Evolutionary conservation across 2,888 invertebrate genomes (phyloP).

Genomic region (Gasteruption jaculator): DNA sequence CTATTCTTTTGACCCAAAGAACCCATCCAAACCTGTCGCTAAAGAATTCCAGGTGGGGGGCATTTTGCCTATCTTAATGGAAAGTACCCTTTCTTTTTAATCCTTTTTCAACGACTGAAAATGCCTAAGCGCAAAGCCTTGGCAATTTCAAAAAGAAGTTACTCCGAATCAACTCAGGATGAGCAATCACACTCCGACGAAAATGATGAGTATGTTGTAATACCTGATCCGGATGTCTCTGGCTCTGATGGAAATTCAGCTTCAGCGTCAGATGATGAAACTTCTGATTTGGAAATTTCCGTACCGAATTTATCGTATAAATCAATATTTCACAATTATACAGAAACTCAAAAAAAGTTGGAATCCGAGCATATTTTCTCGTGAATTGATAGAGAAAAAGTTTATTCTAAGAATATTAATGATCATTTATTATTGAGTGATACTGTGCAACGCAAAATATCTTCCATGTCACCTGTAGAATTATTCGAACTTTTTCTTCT

Average conservation of each 20-base stretch:
- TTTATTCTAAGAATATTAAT: conserved; percentile 9
- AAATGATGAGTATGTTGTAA: conserved; percentile 7
- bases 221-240: conserved; percentile 12
- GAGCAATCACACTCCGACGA: conserved; percentile 7
- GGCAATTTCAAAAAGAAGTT: too few species aligned
- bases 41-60: too few species aligned
- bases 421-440: too few species aligned
- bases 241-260: conserved; percentile 15
- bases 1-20: too few species aligned
- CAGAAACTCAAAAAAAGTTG: conserved; percentile 14
- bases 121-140: conserved; percentile 9
- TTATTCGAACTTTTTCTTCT: too few species aligned
- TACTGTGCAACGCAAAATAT: too few species aligned
- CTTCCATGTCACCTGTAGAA: too few species aligned
- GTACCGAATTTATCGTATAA: conserved; percentile 7
- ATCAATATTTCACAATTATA: conserved; percentile 10
- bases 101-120: too few species aligned
- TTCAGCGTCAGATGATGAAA: conserved; percentile 11
- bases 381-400: conserved; percentile 10
- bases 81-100: too few species aligned
- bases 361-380: conserved; percentile 9
- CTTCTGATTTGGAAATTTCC: too few species aligned
- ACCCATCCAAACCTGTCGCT: too few species aligned
- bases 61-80: too few species aligned
- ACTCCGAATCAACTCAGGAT: conserved; percentile 9